Evolutionary conservation across 2,113 vertebrate species (phyloP).

Genomic region (Leucoraja erinaceus): DNA sequence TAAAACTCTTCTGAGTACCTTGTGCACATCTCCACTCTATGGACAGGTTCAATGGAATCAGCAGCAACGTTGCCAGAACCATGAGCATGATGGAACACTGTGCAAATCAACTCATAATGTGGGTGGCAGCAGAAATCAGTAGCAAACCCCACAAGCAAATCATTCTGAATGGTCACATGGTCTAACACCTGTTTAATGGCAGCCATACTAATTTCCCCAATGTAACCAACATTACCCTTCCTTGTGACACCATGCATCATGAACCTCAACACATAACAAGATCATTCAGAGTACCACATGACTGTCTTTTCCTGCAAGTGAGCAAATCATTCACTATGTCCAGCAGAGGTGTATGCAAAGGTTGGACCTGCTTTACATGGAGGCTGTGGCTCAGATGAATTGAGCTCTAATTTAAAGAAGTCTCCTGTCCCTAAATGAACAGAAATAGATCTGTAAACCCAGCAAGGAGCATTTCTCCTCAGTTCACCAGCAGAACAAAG

Average conservation of each 20-base stretch:
- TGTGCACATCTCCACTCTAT: not conserved
- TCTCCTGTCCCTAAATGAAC: not conserved
- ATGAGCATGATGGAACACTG: not conserved
- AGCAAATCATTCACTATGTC: not conserved
- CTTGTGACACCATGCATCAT: not conserved
- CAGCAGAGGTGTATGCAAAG: not conserved
- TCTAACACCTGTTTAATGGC: not conserved
- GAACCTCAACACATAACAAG: not conserved
- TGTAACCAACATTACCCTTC: not conserved
- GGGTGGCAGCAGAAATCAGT: not conserved
- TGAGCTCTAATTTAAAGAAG: not conserved
- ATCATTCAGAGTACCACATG: not conserved
- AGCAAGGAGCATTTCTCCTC: not conserved
- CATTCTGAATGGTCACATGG: not conserved
- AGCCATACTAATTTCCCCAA: not conserved
- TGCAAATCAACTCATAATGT: not conserved
- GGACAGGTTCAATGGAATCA: not conserved
- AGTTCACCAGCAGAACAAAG: not conserved
- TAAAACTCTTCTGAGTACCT: not conserved
- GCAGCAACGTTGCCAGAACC: not conserved
- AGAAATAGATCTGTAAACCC: not conserved
- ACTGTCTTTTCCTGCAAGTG: not conserved
- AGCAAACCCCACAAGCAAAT: not conserved
- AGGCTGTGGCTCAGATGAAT: not conserved
- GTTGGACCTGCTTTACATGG: not conserved